Percentiles rank a stretch among this genome's conserved stretches.
Evolutionary conservation across 2,113 vertebrate genomes (phyloP).

Genomic region (Cryptotis parvus): DNA sequence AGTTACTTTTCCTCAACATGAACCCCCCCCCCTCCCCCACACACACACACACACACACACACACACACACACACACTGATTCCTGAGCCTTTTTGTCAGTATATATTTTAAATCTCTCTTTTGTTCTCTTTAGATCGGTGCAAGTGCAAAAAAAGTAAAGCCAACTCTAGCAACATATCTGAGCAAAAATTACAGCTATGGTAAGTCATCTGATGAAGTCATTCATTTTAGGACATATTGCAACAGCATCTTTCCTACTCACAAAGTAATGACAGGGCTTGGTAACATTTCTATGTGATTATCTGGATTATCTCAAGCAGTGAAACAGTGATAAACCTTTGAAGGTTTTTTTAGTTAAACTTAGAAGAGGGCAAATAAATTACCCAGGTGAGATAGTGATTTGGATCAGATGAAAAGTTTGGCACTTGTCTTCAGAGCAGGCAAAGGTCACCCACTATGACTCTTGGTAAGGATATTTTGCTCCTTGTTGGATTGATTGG

Average conservation of each 20-base stretch:
- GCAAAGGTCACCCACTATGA: background rate
- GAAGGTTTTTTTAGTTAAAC: slow-evolving; percentile 24
- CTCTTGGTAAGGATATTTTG: background rate
- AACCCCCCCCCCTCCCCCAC: background rate
- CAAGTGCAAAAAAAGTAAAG: slow-evolving; percentile 90
- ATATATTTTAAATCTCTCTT: slow-evolving; percentile 25
- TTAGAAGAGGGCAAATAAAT: slow-evolving; percentile 18
- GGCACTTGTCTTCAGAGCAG: background rate
- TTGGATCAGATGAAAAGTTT: background rate
- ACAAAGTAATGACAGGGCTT: background rate
- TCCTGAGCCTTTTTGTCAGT: background rate
- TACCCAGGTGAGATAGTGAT: background rate
- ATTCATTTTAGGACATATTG: background rate
- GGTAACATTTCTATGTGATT: background rate
- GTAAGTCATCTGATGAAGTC: slow-evolving; percentile 84
- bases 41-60: too few species aligned
- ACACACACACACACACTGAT: background rate
- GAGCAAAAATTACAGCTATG: slow-evolving; percentile 91
- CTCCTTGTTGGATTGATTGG: background rate
- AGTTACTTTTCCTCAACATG: slow-evolving; percentile 60
- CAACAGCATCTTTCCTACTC: background rate
- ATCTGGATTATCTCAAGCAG: background rate
- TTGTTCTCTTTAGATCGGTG: slow-evolving; percentile 86
- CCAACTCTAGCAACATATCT: slow-evolving; percentile 89
- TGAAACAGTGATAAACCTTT: background rate